Percentiles rank a stretch among this genome's conserved stretches.
Conservation (phyloP, 2,797 vertebrate genomes). For the Sebastes nivosus region DNA sequence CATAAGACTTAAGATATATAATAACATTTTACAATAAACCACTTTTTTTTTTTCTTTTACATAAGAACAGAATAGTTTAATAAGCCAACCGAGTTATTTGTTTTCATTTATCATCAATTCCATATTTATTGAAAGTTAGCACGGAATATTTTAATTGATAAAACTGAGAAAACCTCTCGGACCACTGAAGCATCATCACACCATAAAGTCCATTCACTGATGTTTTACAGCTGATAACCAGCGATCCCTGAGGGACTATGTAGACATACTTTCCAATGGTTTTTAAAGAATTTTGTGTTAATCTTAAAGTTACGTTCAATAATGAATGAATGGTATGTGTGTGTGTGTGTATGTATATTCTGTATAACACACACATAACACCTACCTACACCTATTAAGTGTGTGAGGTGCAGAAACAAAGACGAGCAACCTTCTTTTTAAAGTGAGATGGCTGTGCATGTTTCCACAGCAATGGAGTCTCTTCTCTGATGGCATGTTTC, state of each 20-base stretch:
- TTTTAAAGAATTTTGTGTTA: background rate
- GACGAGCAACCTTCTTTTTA: background rate
- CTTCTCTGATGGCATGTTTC: background rate
- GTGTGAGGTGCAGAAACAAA: background rate
- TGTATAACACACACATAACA: background rate
- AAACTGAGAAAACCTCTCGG: background rate
- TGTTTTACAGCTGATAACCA: background rate
- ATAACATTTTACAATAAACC: constrained; percentile 1
- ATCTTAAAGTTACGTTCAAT: background rate
- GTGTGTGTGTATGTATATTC: background rate
- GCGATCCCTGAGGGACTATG: background rate
- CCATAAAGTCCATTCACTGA: background rate
- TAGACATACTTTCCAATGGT: background rate
- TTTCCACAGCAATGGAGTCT: background rate
- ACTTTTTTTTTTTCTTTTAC: background rate
- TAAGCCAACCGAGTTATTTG: background rate
- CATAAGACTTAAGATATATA: background rate
- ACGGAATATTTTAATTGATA: background rate
- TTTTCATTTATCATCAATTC: background rate
- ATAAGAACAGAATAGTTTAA: background rate
- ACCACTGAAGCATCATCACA: background rate
- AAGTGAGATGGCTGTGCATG: background rate
- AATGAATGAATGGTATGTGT: background rate
- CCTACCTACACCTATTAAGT: no score
- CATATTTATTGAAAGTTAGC: constrained; percentile 5